Conservation (phyloP, 1,140 invertebrate species). For the Penaeus chinensis region DNA sequence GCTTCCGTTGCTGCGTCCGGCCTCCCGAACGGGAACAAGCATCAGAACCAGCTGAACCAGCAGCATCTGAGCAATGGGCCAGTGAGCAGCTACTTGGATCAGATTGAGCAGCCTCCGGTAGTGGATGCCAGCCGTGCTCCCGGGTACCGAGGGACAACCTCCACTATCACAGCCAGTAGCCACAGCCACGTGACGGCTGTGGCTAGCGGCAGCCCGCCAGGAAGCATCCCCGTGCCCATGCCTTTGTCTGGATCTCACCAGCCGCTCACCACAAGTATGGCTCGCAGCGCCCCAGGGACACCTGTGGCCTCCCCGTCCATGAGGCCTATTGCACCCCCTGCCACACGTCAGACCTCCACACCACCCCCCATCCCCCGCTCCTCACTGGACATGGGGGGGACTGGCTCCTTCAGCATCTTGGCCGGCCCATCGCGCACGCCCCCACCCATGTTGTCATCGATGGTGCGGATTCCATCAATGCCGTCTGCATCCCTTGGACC, state of each 20-base stretch:
- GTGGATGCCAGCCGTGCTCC: slow-evolving; percentile 85
- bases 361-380: slow-evolving; percentile 59
- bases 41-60: slow-evolving; percentile 33
- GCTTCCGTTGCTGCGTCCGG: slow-evolving; percentile 79
- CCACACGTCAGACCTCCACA: slow-evolving; percentile 56
- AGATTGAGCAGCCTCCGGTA: slow-evolving; percentile 71
- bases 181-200: slow-evolving; percentile 40
- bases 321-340: slow-evolving; percentile 58
- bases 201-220: slow-evolving; percentile 43
- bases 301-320: slow-evolving; percentile 62
- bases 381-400: slow-evolving; percentile 45
- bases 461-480: slow-evolving; percentile 50
- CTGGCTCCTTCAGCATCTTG: slow-evolving; percentile 36
- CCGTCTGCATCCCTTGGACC: slow-evolving; percentile 45
- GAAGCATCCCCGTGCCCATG: slow-evolving; percentile 47
- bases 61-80: slow-evolving; percentile 46
- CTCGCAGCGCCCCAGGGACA: slow-evolving; percentile 63
- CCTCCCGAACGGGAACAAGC: slow-evolving; percentile 67
- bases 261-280: slow-evolving; percentile 47
- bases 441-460: slow-evolving; percentile 53
- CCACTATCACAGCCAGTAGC: slow-evolving; percentile 49
- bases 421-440: slow-evolving; percentile 61
- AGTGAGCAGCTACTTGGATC: slow-evolving; percentile 73
- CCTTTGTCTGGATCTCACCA: slow-evolving; percentile 51
- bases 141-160: slow-evolving; percentile 76